phyloP scores from a whole-genome alignment of 2,113 vertebrate genomes.

The Tragelaphus buxtoni region DNA sequence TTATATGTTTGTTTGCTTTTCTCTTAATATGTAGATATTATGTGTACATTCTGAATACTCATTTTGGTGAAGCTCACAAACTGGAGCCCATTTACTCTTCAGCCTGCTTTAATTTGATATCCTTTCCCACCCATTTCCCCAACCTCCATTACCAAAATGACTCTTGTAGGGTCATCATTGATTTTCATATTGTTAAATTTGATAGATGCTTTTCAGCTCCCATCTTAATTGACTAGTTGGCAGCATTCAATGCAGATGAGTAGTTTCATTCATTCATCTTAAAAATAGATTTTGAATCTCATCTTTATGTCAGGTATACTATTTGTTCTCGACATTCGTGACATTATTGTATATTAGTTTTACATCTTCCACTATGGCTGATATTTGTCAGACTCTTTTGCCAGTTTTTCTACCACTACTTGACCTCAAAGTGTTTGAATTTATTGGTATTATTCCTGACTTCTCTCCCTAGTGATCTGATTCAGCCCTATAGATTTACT shows the following conservation, averaged over 20 bases:
- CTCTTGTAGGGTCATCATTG: background rate
- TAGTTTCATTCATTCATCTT: conserved; percentile 28
- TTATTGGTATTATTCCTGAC: background rate
- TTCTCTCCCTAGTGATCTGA: background rate
- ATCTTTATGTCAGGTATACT: background rate
- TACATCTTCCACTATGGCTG: background rate
- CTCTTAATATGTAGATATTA: background rate
- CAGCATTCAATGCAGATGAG: background rate
- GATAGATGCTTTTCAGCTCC: background rate
- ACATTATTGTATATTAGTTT: background rate
- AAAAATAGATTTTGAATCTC: background rate
- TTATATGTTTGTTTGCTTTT: background rate
- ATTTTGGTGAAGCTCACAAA: background rate
- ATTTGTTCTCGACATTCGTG: background rate
- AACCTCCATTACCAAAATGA: background rate
- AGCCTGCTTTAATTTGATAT: background rate
- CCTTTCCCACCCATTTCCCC: background rate
- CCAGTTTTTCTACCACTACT: background rate
- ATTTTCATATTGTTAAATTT: conserved; percentile 42
- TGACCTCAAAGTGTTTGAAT: background rate
- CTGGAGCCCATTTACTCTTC: background rate
- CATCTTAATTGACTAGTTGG: conserved; percentile 35
- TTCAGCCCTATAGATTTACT: background rate
- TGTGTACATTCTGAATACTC: background rate
- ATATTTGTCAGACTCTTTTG: background rate